Conservation (phyloP, 2,888 invertebrate genomes). For the Apantesis nais region DNA sequence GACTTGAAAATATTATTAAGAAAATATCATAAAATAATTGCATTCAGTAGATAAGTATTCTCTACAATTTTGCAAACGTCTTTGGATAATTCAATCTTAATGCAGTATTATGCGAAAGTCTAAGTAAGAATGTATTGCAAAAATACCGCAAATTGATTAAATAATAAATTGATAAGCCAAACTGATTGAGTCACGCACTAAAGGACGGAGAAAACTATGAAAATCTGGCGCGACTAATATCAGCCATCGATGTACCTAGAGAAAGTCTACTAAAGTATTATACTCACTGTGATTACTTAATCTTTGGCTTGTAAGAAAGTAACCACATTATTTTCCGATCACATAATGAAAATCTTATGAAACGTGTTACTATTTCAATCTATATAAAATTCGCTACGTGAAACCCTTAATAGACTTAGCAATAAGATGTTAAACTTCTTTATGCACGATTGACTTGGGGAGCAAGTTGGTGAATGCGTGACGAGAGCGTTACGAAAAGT, state of each 20-base stretch:
- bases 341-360: not conserved
- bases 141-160: conserved; percentile 32
- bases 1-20: not conserved
- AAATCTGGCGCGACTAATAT: conserved; percentile 74
- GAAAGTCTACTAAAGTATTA: conserved; percentile 54
- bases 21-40: no score
- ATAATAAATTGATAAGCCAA: conserved; percentile 53
- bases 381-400: no score
- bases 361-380: no score
- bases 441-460: no score
- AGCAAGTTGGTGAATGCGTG: no score
- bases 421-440: no score
- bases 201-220: conserved; percentile 69
- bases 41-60: no score
- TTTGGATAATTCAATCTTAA: not conserved
- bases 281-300: conserved; percentile 47
- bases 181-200: conserved; percentile 66
- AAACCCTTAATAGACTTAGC: no score
- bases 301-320: conserved; percentile 46
- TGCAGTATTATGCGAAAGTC: conserved; percentile 10
- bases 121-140: conserved; percentile 20
- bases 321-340: conserved; percentile 40
- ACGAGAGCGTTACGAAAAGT: no score
- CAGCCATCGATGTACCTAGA: conserved; percentile 52
- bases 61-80: not conserved